Base-by-base conservation (phyloP, 1,140 invertebrate genomes). In the Mactra quadrangularis region DNA sequence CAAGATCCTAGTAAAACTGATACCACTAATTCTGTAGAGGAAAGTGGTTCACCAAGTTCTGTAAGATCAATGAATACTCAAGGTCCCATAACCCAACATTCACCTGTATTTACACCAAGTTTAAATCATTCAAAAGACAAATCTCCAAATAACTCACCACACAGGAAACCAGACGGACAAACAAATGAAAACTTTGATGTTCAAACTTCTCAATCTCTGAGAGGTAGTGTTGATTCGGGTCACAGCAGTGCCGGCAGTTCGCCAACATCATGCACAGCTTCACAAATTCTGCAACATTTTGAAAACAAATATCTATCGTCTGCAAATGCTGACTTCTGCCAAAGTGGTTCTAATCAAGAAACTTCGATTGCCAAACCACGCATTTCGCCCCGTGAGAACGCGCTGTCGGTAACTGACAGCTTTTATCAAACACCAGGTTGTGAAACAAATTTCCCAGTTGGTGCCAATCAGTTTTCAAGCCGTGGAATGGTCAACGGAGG, bases 391-490 rank as follows among this genome's bases (percentile, higher is more conserved):
- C 77, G 60, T 62, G 72, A 71, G 53, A 70, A 33, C 27, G 55
- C 53, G 27, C 29, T 35, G 35, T 15, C 22, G 13, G 31, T 64
- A 70, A 81, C 45, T 81, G 77, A 81, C 77, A 81, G 60, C 55
- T 81, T 81, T 57, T 81, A 81, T 71, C 66, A 70, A 50, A 59
- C 35, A 64, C 52, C 64, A 31, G 64, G 45, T 66, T 47, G 66
- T 57, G 53, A 59, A 38, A 68, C 66, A 81, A 68, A 81, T 81
- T 81, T 81, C 77, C 77, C 77, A 59, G 62, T 64, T 60, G 77
- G 62, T 15, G 47, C n/a, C 27, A 50, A 47, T 45, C 77, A 60
- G 64, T 81, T 57, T 71, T 45, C 66, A 7, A 22, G 13, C 3
- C 38, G 77, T 22, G 50, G 64, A 41, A 68, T 66, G 50, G 50